Evolutionary conservation across 2,888 invertebrate species (phyloP).

Genomic region (Xiphydria camelus): DNA sequence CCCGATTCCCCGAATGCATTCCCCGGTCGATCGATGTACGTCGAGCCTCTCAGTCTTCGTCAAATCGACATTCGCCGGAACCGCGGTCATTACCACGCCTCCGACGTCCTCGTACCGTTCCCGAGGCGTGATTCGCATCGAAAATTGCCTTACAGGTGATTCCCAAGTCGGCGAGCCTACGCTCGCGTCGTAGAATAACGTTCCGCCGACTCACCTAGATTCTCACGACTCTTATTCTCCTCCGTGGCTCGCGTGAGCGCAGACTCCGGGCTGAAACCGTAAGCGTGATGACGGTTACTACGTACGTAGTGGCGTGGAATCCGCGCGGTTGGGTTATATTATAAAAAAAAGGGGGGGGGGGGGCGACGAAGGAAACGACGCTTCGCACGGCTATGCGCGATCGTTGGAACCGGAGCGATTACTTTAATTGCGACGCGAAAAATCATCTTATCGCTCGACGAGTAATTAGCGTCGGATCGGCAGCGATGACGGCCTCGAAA

Average conservation of each 20-base stretch:
- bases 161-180: too few relatives aligned
- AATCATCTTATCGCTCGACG: constrained; percentile 20
- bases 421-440: constrained; percentile 18
- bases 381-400: constrained; percentile 18
- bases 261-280: constrained; percentile 25
- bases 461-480: constrained; percentile 22
- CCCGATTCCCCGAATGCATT: too few relatives aligned
- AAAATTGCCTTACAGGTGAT: too few relatives aligned
- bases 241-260: constrained; percentile 15
- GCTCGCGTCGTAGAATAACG: too few relatives aligned
- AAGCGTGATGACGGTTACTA: constrained; percentile 15
- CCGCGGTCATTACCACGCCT: too few relatives aligned
- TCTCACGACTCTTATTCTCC: constrained; percentile 36
- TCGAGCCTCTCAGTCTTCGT: too few relatives aligned
- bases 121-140: too few relatives aligned
- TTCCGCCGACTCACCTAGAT: constrained; percentile 50
- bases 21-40: too few relatives aligned
- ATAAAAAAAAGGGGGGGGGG: not conserved
- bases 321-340: constrained; percentile 4
- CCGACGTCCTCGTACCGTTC: too few relatives aligned
- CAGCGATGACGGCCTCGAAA: too few relatives aligned
- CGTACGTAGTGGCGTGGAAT: not conserved
- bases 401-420: constrained; percentile 24
- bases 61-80: too few relatives aligned
- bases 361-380: too few relatives aligned